Evolutionary conservation across 2,797 vertebrate species (phyloP).

Genomic region (Acropternis orthonyx): DNA sequence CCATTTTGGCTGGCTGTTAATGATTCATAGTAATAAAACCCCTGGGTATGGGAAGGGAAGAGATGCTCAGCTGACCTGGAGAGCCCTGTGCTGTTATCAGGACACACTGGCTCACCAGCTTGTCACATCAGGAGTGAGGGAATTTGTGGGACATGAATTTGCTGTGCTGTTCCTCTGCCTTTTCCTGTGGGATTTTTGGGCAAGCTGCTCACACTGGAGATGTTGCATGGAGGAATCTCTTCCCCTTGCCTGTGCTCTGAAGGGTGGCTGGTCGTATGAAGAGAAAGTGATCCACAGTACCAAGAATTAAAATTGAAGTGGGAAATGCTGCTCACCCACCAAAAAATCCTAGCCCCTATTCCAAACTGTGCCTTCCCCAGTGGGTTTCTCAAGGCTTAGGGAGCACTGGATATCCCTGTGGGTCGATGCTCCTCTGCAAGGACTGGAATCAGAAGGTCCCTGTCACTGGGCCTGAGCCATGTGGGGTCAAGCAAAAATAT

Average conservation of each 20-base stretch:
- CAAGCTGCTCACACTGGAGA: background rate
- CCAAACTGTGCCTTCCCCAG: background rate
- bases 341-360: background rate
- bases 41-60: background rate
- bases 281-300: background rate
- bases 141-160: background rate
- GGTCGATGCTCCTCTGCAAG: background rate
- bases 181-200: background rate
- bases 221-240: background rate
- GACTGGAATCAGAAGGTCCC: background rate
- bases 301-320: background rate
- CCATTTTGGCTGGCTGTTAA: background rate
- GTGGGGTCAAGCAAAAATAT: background rate
- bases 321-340: background rate
- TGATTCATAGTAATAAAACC: background rate
- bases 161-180: background rate
- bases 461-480: background rate
- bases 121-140: background rate
- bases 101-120: background rate
- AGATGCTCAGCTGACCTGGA: background rate
- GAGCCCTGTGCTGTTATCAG: background rate
- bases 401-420: background rate
- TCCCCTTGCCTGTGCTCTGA: background rate
- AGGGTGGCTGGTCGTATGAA: background rate
- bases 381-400: background rate